Conservation (phyloP, 2,113 vertebrate species). For the Cichladusa arquata region DNA sequence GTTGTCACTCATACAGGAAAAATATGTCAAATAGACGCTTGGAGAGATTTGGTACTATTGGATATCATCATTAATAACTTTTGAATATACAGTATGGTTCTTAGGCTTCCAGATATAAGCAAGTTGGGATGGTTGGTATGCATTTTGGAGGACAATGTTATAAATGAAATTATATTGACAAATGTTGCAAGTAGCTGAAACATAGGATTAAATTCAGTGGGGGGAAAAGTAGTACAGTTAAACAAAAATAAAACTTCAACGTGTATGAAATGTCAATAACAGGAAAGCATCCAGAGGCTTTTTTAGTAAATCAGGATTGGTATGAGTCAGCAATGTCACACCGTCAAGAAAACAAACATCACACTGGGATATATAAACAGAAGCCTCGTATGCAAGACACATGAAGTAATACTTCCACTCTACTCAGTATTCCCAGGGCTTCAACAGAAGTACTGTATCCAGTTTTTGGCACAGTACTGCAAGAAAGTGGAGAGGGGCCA, state of each 20-base stretch:
- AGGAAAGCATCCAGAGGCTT: background rate
- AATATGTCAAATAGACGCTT: background rate
- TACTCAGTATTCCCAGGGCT: background rate
- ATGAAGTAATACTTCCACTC: conserved; percentile 17
- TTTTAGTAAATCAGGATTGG: background rate
- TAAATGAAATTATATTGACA: background rate
- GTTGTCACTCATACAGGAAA: background rate
- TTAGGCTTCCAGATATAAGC: background rate
- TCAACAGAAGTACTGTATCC: conserved; percentile 13
- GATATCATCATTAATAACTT: background rate
- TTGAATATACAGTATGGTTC: background rate
- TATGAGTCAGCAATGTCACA: conserved; percentile 19
- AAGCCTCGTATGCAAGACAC: background rate
- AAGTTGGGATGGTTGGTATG: background rate
- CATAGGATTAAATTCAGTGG: background rate
- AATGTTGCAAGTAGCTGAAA: background rate
- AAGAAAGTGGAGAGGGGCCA: conserved; percentile 20
- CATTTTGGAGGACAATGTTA: background rate
- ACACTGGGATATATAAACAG: conserved; percentile 31
- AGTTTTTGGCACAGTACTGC: background rate
- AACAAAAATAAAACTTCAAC: background rate
- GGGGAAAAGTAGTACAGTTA: background rate
- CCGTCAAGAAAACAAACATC: conserved; percentile 37
- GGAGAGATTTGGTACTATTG: background rate
- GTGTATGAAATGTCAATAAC: background rate